phyloP scores from a whole-genome alignment of 2,113 vertebrate genomes.

The Colossoma macropomum region DNA sequence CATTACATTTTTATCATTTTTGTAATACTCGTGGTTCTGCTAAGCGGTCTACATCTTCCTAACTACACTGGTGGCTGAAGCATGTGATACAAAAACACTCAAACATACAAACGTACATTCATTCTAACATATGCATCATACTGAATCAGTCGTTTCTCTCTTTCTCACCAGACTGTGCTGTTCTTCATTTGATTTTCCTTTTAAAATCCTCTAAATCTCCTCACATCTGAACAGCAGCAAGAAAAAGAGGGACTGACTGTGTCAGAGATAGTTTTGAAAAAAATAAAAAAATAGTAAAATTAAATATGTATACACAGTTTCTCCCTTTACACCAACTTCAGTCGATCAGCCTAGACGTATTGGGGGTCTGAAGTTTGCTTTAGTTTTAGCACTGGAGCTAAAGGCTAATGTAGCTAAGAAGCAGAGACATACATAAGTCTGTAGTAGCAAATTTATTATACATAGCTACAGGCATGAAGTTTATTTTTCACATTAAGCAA shows the following conservation, averaged over 20 bases:
- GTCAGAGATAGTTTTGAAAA: not conserved
- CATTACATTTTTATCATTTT: conserved; percentile 62
- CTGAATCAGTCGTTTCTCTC: conserved; percentile 16
- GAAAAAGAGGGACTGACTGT: not conserved
- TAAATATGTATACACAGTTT: too few relatives aligned
- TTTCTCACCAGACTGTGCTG: not conserved
- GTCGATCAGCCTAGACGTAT: not conserved
- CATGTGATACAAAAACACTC: not conserved
- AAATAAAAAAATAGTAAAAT: not conserved
- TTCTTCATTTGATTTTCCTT: not conserved
- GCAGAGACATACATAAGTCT: too few relatives aligned
- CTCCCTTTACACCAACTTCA: not conserved
- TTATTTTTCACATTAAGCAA: too few relatives aligned
- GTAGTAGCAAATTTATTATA: too few relatives aligned
- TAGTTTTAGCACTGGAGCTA: too few relatives aligned
- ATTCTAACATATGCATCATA: not conserved
- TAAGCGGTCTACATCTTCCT: conserved; percentile 14
- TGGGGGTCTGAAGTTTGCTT: not conserved
- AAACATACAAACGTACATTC: not conserved
- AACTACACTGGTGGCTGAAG: conserved; percentile 9
- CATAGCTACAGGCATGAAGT: too few relatives aligned
- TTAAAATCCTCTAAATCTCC: not conserved
- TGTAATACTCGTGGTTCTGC: conserved; percentile 25
- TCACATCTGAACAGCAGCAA: not conserved
- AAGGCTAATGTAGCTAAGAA: not conserved